A percentile compares a stretch with the other conserved stretches of the same genome.
These are phyloP conservation scores for Scaptomyza polygonia DNA, from an alignment of 2,888 invertebrate species.

Conservation along the genomic window DNA sequence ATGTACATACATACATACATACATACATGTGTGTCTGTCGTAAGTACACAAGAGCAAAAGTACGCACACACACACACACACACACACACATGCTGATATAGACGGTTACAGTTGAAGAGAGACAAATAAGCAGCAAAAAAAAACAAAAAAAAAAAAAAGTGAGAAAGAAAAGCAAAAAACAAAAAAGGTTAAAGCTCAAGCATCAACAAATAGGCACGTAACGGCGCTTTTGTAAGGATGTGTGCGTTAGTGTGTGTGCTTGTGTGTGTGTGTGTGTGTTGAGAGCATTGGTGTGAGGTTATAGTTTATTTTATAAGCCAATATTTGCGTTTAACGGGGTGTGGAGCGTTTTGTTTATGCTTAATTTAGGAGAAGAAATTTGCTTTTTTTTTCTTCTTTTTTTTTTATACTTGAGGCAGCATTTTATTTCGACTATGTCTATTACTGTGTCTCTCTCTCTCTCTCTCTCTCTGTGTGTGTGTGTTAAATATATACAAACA, in stretches of 20 bases:
- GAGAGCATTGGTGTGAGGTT: slow-evolving; percentile 14
- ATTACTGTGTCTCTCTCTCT: too few species aligned
- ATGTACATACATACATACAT: slow-evolving; percentile 8
- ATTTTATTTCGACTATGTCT: slow-evolving; percentile 4
- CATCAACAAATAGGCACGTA: slow-evolving; percentile 58
- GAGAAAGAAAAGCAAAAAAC: slow-evolving; percentile 15
- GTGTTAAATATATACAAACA: slow-evolving; percentile 9
- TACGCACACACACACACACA: slow-evolving; percentile 15
- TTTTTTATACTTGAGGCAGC: too few species aligned
- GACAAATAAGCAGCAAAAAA: slow-evolving; percentile 8
- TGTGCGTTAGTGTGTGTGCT: background rate
- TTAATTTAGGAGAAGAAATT: slow-evolving; percentile 57
- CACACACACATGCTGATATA: slow-evolving; percentile 3
- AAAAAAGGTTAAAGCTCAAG: slow-evolving; percentile 55
- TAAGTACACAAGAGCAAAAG: slow-evolving; percentile 36
- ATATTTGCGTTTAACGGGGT: slow-evolving; percentile 75
- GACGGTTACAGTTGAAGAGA: slow-evolving; percentile 31
- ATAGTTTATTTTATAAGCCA: slow-evolving; percentile 67
- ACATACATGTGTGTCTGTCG: too few species aligned
- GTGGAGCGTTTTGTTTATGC: slow-evolving; percentile 30
- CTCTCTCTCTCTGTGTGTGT: too few species aligned
- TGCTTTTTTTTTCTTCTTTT: slow-evolving; percentile 36
- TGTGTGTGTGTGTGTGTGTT: background rate
- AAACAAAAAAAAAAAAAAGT: slow-evolving; percentile 25
- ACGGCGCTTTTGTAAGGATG: slow-evolving; percentile 10